Evolutionary conservation across 1,140 invertebrate species (phyloP).

Genomic region (Platyscapa corneri): DNA sequence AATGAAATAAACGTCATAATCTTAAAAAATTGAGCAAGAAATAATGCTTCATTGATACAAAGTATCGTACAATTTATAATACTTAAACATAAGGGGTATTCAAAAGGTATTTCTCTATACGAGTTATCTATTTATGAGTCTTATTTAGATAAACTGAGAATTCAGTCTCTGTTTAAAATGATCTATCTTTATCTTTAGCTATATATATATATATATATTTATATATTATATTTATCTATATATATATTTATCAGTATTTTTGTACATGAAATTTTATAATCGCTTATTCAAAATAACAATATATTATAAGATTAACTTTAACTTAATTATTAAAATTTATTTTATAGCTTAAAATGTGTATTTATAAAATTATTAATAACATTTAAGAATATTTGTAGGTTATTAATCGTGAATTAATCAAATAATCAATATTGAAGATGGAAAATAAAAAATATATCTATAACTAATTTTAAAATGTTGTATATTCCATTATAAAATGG

Average conservation of each 20-base stretch:
- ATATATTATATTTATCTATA: too few relatives aligned
- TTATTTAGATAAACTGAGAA: conserved; percentile 17
- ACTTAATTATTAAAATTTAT: not conserved
- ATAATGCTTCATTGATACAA: conserved; percentile 9
- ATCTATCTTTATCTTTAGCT: too few relatives aligned
- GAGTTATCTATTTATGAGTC: not conserved
- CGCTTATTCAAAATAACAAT: not conserved
- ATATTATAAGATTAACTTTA: not conserved
- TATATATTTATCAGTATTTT: not conserved
- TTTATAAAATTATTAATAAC: not conserved
- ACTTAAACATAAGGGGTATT: not conserved
- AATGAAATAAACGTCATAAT: not conserved
- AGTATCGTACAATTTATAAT: not conserved
- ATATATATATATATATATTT: too few relatives aligned
- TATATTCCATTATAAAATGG: conserved; percentile 15
- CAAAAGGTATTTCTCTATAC: not conserved
- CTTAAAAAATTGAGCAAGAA: not conserved
- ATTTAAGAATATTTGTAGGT: not conserved
- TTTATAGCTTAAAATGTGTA: not conserved
- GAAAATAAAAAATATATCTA: too few relatives aligned
- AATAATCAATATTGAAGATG: not conserved
- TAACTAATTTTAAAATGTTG: not conserved
- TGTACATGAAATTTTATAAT: not conserved
- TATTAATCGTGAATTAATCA: not conserved
- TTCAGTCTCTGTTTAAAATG: conserved; percentile 3